Percentiles rank a stretch among this genome's conserved stretches.
Evolutionary conservation across 2,797 vertebrate species (phyloP).

Genomic region (Diglossa cyanea): DNA sequence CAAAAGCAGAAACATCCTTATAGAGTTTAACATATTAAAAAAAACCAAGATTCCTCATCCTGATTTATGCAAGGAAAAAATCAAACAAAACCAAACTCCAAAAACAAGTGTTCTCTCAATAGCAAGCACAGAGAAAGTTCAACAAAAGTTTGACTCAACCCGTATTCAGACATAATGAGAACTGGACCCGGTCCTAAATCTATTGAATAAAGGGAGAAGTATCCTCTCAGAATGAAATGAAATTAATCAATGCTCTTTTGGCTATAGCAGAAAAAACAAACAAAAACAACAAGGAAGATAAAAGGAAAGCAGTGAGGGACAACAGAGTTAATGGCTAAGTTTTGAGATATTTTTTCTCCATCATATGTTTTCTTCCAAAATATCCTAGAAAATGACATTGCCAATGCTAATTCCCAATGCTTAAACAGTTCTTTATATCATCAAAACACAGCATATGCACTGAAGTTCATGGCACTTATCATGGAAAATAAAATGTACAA

Average conservation of each 20-base stretch:
- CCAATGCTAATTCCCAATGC: background rate
- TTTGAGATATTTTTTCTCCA: background rate
- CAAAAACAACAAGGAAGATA: background rate
- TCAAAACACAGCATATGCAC: background rate
- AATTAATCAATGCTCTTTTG: conserved; percentile 36
- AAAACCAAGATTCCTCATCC: background rate
- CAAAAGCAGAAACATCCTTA: background rate
- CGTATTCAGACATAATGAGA: conserved; percentile 12
- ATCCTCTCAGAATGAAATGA: conserved; percentile 25
- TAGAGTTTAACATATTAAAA: background rate
- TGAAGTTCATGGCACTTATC: background rate
- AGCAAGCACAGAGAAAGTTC: conserved; percentile 15
- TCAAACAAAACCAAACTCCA: background rate
- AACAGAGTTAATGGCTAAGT: conserved; percentile 5
- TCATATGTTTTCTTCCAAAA: conserved; percentile 16
- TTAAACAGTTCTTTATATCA: background rate
- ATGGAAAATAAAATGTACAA: background rate
- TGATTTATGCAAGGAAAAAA: background rate
- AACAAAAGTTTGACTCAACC: conserved; percentile 30
- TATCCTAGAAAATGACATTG: background rate
- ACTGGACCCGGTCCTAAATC: background rate
- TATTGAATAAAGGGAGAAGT: conserved; percentile 18
- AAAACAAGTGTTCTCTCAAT: background rate
- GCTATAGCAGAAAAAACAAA: conserved; percentile 22
- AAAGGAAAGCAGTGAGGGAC: background rate